Evolutionary conservation across 2,797 vertebrate genomes (phyloP).

Genomic region (Danio kyathit): DNA sequence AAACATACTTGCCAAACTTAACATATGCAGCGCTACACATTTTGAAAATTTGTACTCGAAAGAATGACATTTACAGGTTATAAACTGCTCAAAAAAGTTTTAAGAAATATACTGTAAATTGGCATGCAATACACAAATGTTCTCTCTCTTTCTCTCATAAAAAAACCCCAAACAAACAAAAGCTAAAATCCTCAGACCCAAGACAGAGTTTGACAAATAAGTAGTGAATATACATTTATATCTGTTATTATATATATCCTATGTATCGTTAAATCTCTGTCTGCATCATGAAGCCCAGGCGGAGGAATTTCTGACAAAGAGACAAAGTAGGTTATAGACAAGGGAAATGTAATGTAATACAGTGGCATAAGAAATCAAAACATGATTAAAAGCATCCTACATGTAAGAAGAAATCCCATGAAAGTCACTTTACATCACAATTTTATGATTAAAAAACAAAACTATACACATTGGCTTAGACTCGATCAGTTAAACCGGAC

Average conservation of each 20-base stretch:
- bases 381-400: constrained; percentile 44
- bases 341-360: constrained; percentile 36
- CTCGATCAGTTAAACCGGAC: constrained; percentile 7
- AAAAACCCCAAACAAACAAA: constrained; percentile 75
- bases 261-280: constrained; percentile 63
- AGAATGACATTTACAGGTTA: constrained; percentile 94
- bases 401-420: constrained; percentile 39
- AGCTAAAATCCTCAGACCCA: constrained; percentile 78
- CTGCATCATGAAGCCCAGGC: constrained; percentile 53
- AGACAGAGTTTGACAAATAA: constrained; percentile 75
- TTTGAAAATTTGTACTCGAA: constrained; percentile 69
- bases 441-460: constrained; percentile 18
- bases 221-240: constrained; percentile 75
- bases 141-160: constrained; percentile 72
- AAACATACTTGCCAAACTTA: constrained; percentile 62
- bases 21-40: constrained; percentile 82
- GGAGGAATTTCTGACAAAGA: constrained; percentile 4
- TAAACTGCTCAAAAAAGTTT: constrained; percentile 90
- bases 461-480: constrained; percentile 37
- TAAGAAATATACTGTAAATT: constrained; percentile 90
- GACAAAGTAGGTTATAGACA: constrained; percentile 36
- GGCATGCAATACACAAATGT: constrained; percentile 97
- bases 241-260: constrained; percentile 63
- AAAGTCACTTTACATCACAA: constrained; percentile 43
- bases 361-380: constrained; percentile 30